Percentiles rank a stretch among this genome's conserved stretches.
These are phyloP conservation scores for Porites australiensis DNA, from an alignment of 64 coral and sea anemone genomes.

Conservation along the genomic window DNA sequence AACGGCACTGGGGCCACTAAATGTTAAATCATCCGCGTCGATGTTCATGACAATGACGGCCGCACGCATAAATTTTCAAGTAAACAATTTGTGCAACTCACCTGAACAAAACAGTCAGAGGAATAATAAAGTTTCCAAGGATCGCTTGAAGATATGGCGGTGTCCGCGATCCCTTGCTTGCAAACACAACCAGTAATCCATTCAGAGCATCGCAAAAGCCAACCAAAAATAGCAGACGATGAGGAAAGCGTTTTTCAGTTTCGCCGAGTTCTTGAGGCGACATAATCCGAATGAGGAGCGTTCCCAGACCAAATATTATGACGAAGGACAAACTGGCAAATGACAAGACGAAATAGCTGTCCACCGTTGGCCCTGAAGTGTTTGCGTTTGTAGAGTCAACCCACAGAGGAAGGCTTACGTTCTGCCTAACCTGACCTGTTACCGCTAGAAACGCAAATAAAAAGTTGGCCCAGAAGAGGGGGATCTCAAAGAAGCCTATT, in stretches of 20 bases:
- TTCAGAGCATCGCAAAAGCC: slow-evolving; percentile 88
- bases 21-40: no score
- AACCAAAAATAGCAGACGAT: slow-evolving; percentile 72
- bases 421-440: slow-evolving; percentile 80
- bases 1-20: no score
- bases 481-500: slow-evolving; percentile 38
- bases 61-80: no score
- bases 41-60: no score
- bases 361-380: slow-evolving; percentile 17
- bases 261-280: slow-evolving; percentile 57
- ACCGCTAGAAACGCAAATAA: slow-evolving; percentile 69
- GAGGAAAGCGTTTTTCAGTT: slow-evolving; percentile 78
- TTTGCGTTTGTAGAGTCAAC: slow-evolving; percentile 68
- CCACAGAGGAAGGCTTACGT: slow-evolving; percentile 85
- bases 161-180: slow-evolving; percentile 76
- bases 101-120: slow-evolving; percentile 78
- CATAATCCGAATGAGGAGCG: slow-evolving; percentile 57
- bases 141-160: slow-evolving; percentile 92
- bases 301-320: slow-evolving; percentile 79
- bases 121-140: slow-evolving; percentile 87
- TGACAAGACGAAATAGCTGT: slow-evolving; percentile 89
- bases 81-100: slow-evolving; percentile 1
- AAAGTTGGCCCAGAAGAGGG: slow-evolving; percentile 71
- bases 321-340: slow-evolving; percentile 88
- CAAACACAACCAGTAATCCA: slow-evolving; percentile 84